Conservation (phyloP, 2,797 vertebrate species). For the Heliangelus exortis region DNA sequence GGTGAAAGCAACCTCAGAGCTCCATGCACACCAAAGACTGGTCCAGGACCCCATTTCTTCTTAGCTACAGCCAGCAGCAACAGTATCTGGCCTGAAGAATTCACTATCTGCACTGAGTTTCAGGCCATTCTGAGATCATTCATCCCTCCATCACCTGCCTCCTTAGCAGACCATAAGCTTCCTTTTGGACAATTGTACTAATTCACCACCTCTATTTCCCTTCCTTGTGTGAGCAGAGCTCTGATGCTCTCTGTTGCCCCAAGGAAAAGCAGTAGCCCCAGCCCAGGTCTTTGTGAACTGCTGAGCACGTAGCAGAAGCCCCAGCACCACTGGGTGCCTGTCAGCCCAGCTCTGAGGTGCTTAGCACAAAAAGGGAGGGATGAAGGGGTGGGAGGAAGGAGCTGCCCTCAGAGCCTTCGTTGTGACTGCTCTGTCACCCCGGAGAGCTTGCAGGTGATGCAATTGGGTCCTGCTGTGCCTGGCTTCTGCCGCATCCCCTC, state of each 20-base stretch:
- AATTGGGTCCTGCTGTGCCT: neutral
- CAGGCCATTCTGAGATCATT: fast-evolving
- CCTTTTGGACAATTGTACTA: neutral
- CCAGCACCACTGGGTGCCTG: neutral
- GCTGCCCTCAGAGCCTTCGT: neutral
- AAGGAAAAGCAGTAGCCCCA: neutral
- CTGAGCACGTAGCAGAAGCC: neutral
- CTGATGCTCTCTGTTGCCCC: neutral
- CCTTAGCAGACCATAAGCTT: neutral
- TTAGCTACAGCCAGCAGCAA: neutral
- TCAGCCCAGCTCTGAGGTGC: fast-evolving
- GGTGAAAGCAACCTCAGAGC: neutral
- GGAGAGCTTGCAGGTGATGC: fast-evolving
- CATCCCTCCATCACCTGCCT: neutral
- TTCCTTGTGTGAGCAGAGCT: neutral
- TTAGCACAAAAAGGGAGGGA: neutral
- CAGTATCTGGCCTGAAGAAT: neutral
- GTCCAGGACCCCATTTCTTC: neutral
- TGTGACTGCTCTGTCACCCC: neutral
- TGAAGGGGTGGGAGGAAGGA: neutral
- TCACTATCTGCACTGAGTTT: neutral
- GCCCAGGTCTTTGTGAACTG: fast-evolving
- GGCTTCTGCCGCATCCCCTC: neutral
- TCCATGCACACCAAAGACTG: neutral
- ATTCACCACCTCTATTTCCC: neutral